phyloP scores from a whole-genome alignment of 1,140 invertebrate species.

The Brachionus rotundiformis region DNA sequence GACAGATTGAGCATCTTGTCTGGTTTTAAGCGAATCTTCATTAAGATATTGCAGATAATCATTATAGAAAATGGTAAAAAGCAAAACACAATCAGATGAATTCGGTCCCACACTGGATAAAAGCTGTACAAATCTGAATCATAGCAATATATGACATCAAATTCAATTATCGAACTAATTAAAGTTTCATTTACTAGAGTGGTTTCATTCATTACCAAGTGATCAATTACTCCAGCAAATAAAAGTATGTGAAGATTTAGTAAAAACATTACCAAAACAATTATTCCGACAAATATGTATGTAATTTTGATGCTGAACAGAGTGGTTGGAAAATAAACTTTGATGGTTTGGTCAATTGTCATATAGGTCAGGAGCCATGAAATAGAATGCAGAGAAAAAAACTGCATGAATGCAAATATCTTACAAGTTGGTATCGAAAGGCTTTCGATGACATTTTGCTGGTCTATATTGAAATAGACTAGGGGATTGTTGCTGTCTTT shows the following conservation, averaged over 20 bases:
- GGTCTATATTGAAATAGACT: not conserved
- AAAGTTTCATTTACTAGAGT: not conserved
- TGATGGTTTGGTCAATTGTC: not conserved
- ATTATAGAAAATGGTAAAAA: slow-evolving; percentile 32
- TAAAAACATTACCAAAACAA: not conserved
- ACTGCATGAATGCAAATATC: slow-evolving; percentile 36
- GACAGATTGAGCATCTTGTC: not conserved
- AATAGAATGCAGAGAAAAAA: slow-evolving; percentile 7
- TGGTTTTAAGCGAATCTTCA: not conserved
- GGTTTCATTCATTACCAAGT: not conserved
- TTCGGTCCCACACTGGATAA: slow-evolving; percentile 38
- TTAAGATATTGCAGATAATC: slow-evolving; percentile 40
- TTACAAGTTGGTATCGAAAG: slow-evolving; percentile 27
- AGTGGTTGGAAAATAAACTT: not conserved
- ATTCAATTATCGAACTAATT: not conserved
- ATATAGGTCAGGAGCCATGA: slow-evolving; percentile 31
- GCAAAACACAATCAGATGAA: slow-evolving; percentile 20
- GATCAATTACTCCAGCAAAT: not conserved
- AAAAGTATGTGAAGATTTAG: not conserved
- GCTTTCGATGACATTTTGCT: slow-evolving; percentile 29
- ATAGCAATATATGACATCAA: not conserved
- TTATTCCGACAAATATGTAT: not conserved
- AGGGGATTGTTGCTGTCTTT: not conserved
- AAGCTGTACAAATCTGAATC: slow-evolving; percentile 7
- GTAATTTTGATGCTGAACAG: not conserved